Percentiles rank a stretch among this genome's conserved stretches.
These are phyloP conservation scores for Ovibos moschatus DNA, from an alignment of 2,113 vertebrate species.

Conservation along the genomic window DNA sequence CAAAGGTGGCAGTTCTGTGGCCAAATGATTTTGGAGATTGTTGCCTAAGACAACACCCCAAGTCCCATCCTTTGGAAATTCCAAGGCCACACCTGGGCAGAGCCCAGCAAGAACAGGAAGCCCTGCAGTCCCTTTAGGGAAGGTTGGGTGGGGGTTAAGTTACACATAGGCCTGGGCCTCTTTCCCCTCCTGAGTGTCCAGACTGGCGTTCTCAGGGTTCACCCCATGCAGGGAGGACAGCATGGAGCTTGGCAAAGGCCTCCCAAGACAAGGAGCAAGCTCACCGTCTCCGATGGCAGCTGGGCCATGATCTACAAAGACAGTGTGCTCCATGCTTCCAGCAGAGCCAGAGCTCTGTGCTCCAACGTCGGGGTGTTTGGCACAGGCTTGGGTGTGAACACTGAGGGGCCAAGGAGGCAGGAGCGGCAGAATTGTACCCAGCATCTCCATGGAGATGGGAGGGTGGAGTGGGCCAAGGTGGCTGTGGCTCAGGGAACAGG, in stretches of 20 bases:
- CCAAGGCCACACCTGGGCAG: accelerated
- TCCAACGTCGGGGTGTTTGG: background rate
- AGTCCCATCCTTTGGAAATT: background rate
- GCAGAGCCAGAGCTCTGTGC: background rate
- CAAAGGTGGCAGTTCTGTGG: background rate
- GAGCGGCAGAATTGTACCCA: background rate
- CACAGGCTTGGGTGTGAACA: background rate
- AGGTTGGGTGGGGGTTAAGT: accelerated
- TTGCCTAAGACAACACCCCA: background rate
- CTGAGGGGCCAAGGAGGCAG: background rate
- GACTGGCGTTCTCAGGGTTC: background rate
- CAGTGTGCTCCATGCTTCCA: background rate
- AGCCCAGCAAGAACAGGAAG: background rate
- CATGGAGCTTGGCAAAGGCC: background rate
- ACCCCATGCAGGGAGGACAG: accelerated
- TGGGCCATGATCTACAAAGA: background rate
- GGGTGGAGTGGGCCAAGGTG: background rate
- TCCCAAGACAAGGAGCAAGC: background rate
- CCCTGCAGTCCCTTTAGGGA: accelerated
- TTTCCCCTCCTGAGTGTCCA: background rate
- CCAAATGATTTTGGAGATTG: background rate
- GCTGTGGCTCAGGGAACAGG: too few relatives aligned
- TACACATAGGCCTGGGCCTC: background rate
- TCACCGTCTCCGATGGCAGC: slow-evolving; percentile 9
- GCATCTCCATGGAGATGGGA: background rate